A percentile compares a stretch with the other conserved stretches of the same genome.
Evolutionary conservation across 2,888 invertebrate species (phyloP).

Genomic region (Drymonia ruficornis): DNA sequence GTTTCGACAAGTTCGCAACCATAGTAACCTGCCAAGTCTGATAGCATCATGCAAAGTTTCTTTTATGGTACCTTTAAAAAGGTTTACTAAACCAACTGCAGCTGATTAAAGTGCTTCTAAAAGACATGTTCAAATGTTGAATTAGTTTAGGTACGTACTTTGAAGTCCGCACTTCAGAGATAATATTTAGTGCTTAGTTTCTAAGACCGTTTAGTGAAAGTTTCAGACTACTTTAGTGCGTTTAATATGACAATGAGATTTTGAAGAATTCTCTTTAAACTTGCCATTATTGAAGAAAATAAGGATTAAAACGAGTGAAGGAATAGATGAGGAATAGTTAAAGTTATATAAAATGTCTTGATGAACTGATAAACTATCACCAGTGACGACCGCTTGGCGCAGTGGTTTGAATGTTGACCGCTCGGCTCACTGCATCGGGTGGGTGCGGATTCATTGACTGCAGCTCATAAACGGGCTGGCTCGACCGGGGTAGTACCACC

Average conservation of each 20-base stretch:
- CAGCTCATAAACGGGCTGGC: no score
- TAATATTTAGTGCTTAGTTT: slow-evolving; percentile 7
- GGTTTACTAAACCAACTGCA: slow-evolving; percentile 18
- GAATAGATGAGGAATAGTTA: no score
- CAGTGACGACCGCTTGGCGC: no score
- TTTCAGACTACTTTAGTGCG: slow-evolving; percentile 3
- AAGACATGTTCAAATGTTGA: slow-evolving; percentile 10
- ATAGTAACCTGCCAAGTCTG: slow-evolving; percentile 5
- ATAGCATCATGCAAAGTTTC: slow-evolving; percentile 18
- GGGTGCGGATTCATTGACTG: no score
- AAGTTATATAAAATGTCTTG: no score
- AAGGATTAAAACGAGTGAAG: no score
- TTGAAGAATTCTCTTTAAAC: background rate
- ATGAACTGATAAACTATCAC: no score
- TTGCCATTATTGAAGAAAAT: no score
- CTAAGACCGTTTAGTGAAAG: slow-evolving; percentile 10
- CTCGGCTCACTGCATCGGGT: no score
- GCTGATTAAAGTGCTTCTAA: slow-evolving; percentile 12
- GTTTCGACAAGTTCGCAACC: background rate
- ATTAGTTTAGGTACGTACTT: slow-evolving; percentile 15
- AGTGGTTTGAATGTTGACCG: no score
- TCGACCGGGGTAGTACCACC: no score
- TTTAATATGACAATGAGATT: background rate
- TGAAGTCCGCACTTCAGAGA: background rate
- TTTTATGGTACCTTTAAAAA: slow-evolving; percentile 14